A percentile compares a stretch with the other conserved stretches of the same genome.
Conservation (phyloP, 2,888 invertebrate genomes). For the Hydraecia micacea region DNA sequence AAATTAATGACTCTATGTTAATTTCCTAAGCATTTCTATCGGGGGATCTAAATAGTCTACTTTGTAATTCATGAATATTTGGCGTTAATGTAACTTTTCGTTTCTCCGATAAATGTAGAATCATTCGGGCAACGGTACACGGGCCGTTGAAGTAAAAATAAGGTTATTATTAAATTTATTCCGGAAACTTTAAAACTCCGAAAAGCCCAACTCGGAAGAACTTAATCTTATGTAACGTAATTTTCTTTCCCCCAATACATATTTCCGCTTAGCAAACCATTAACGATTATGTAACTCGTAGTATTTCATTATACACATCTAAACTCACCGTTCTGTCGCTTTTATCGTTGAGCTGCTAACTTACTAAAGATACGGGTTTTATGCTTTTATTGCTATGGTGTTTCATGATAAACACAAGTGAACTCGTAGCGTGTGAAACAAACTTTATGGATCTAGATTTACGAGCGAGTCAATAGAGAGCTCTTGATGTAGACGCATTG, state of each 20-base stretch:
- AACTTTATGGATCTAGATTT: conserved; percentile 61
- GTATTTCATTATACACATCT: conserved; percentile 24
- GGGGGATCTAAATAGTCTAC: neutral
- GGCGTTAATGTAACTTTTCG: neutral
- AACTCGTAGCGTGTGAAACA: conserved; percentile 57
- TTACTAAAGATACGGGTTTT: conserved; percentile 37
- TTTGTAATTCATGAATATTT: conserved; percentile 14
- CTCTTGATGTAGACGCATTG: conserved; percentile 55
- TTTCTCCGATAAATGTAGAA: neutral
- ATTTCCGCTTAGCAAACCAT: conserved; percentile 29
- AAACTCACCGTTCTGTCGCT: conserved; percentile 39
- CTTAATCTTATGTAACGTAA: conserved; percentile 31
- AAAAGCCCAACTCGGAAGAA: conserved; percentile 15
- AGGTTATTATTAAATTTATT: conserved; percentile 10
- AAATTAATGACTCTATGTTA: conserved; percentile 45
- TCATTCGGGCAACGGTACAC: neutral
- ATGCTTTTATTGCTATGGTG: conserved; percentile 34
- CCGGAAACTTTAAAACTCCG: conserved; percentile 12
- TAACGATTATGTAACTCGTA: conserved; percentile 27
- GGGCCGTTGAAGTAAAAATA: conserved; percentile 9
- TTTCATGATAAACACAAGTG: conserved; percentile 47
- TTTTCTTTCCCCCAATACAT: conserved; percentile 41
- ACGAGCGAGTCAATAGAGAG: conserved; percentile 62
- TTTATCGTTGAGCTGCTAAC: conserved; percentile 16
- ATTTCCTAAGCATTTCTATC: conserved; percentile 23